Evolutionary conservation across 2,888 invertebrate genomes (phyloP).

Genomic region (Aphidoletes aphidimyza): DNA sequence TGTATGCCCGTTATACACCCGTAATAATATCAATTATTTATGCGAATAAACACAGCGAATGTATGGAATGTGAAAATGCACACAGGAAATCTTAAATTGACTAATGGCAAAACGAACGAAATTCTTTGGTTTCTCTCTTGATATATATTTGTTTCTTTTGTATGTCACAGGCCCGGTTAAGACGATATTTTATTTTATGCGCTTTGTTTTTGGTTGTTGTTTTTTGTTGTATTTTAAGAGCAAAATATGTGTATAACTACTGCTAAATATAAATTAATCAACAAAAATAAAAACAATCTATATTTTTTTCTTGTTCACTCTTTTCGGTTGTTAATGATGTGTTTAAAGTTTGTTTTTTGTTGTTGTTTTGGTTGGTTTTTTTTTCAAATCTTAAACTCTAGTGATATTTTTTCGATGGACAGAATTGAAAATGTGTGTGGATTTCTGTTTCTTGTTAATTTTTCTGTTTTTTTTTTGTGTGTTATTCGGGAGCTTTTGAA

Average conservation of each 20-base stretch:
- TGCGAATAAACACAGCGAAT: slow-evolving; percentile 52
- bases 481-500: background rate
- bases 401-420: slow-evolving; percentile 53
- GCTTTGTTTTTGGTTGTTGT: background rate
- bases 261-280: slow-evolving; percentile 40
- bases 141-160: background rate
- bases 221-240: background rate
- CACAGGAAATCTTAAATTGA: slow-evolving; percentile 54
- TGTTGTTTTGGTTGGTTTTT: background rate
- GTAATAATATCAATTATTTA: slow-evolving; percentile 54
- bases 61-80: slow-evolving; percentile 53
- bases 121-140: background rate
- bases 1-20: background rate
- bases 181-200: background rate
- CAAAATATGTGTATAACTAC: slow-evolving; percentile 36
- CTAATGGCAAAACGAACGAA: slow-evolving; percentile 52
- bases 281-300: slow-evolving; percentile 53
- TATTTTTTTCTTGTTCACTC: background rate
- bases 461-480: background rate
- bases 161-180: background rate
- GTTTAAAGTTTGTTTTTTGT: background rate
- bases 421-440: slow-evolving; percentile 35
- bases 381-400: slow-evolving; percentile 27
- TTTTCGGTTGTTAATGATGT: background rate
- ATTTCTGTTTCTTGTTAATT: background rate